Conservation (phyloP, 2,113 vertebrate species). For the Herpetotheres cachinnans region DNA sequence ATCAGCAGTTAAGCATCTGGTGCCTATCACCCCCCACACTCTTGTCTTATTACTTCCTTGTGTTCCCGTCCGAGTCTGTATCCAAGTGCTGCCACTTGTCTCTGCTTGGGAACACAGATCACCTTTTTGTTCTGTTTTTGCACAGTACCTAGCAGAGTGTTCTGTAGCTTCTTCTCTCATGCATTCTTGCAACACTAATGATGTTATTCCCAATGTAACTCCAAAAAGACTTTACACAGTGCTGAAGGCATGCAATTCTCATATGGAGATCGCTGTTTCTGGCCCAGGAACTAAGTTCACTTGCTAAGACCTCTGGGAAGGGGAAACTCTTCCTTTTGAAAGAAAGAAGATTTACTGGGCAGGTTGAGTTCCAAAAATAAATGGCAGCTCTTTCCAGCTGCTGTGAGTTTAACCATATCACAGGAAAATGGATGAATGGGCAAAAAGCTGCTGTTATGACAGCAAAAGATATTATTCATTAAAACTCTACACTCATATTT, state of each 20-base stretch:
- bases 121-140: neutral
- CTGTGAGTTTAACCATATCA: neutral
- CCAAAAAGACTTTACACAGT: neutral
- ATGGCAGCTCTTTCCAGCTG: neutral
- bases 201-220: neutral
- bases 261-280: neutral
- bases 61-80: neutral
- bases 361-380: conserved; percentile 7
- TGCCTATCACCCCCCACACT: neutral
- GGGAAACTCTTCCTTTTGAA: neutral
- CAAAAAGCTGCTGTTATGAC: neutral
- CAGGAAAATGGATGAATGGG: neutral
- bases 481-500: neutral
- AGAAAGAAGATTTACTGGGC: neutral
- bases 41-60: neutral
- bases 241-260: neutral
- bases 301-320: neutral
- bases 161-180: neutral
- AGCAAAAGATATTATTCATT: neutral
- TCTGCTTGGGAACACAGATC: neutral
- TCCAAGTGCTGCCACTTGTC: neutral
- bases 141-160: neutral
- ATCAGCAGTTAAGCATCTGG: neutral
- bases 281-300: neutral
- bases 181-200: neutral